Evolutionary conservation across 2,888 invertebrate genomes (phyloP).

Genomic region (Hirtodrosophila cameraria): DNA sequence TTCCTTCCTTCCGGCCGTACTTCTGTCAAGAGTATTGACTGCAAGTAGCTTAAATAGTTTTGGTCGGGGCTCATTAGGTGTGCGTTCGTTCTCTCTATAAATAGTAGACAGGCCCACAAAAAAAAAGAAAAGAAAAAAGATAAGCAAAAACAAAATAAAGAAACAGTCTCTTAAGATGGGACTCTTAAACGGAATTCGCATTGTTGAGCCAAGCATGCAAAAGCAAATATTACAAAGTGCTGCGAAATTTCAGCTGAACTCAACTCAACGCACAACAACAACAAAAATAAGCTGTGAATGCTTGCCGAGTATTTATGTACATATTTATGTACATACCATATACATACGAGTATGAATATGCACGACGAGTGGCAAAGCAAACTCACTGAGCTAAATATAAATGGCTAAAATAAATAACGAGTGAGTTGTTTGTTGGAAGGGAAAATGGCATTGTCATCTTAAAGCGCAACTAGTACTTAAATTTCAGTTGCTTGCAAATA

Average conservation of each 20-base stretch:
- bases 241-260: conserved; percentile 47
- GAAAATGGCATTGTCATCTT: not conserved
- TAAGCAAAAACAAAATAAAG: not conserved
- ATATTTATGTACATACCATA: not conserved
- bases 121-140: not conserved
- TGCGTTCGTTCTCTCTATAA: conserved; percentile 31
- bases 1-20: too few relatives aligned
- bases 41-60: conserved; percentile 40
- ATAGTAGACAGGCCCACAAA: too few relatives aligned
- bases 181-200: conserved; percentile 53
- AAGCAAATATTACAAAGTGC: conserved; percentile 51
- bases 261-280: conserved; percentile 4
- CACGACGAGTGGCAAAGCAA: conserved; percentile 27
- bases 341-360: conserved; percentile 28
- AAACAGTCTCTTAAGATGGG: conserved; percentile 11
- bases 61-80: conserved; percentile 42
- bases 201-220: conserved; percentile 45
- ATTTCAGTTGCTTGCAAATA: conserved; percentile 3
- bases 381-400: conserved; percentile 40
- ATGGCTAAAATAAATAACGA: conserved; percentile 17
- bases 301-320: conserved; percentile 9
- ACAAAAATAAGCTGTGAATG: too few relatives aligned
- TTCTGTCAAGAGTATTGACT: too few relatives aligned
- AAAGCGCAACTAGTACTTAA: conserved; percentile 23
- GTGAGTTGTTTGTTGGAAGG: not conserved